phyloP scores from a whole-genome alignment of 1,140 invertebrate genomes.

The Thaumetopoea pityocampa region DNA sequence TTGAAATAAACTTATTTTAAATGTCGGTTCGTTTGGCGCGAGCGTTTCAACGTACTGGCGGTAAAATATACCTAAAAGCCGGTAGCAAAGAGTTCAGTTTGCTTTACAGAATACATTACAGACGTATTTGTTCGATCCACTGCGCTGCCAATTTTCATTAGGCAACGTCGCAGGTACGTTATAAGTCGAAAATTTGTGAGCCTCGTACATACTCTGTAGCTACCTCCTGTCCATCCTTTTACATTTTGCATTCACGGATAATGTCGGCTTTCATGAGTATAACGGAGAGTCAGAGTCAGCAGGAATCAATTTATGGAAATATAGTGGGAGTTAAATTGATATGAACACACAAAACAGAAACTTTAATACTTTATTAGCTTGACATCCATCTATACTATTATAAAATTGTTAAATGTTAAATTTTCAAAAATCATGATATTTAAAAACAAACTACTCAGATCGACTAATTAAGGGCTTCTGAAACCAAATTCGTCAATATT shows the following conservation, averaged over 20 bases:
- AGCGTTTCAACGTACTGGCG: background rate
- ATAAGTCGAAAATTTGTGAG: conserved; percentile 52
- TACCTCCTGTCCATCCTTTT: conserved; percentile 38
- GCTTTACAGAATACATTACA: conserved; percentile 11
- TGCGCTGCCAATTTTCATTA: conserved; percentile 71
- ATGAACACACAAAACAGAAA: conserved; percentile 9
- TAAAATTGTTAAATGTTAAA: too few relatives aligned
- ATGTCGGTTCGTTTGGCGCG: conserved; percentile 1
- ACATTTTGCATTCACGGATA: conserved; percentile 49
- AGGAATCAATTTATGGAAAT: conserved; percentile 31
- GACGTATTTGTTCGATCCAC: conserved; percentile 49
- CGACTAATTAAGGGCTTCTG: too few relatives aligned
- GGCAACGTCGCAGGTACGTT: conserved; percentile 40
- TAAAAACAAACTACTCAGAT: too few relatives aligned
- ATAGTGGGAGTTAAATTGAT: conserved; percentile 23
- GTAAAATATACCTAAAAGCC: conserved; percentile 3
- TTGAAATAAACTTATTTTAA: conserved; percentile 7
- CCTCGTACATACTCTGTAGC: too few relatives aligned
- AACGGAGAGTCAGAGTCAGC: conserved; percentile 18
- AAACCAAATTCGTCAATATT: too few relatives aligned
- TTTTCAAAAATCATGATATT: too few relatives aligned
- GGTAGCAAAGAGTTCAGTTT: conserved; percentile 11
- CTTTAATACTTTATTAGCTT: background rate
- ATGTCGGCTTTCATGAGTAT: conserved; percentile 49
- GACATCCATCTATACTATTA: too few relatives aligned